Base-by-base conservation (phyloP, 2,113 vertebrate species). In the Planiliza haematocheilus region DNA sequence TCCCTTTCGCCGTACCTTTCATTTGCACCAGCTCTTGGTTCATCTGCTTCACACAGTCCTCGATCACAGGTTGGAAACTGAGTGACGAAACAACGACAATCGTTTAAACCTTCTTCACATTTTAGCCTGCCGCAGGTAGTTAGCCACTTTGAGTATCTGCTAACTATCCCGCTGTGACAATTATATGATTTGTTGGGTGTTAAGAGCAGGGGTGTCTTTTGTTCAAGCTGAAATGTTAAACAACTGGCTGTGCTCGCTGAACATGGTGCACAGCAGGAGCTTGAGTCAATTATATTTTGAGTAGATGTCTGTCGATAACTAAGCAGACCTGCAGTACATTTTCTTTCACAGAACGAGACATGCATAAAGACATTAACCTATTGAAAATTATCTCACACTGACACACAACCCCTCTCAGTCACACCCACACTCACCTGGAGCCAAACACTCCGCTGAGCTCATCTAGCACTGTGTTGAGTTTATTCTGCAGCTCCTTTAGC, bases 11-110 rank as follows among this genome's bases (percentile, higher is more conserved):
- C 0, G 93, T 53, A 1, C 95, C 93, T 91, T 94, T 95, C 95
- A 98, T 97, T 74, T 96, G 97, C 34, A 94, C 93, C 74, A 99
- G 86, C 84, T 99, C 97, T 48, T 93, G 91, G 86, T 94, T 96
- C 98, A 99, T 99, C 86, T 99, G 96, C 79, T 93, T 97, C 73
- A 99, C 91, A 45, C 97, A 98, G 24, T 99, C 96, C 91, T 97
- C 96, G 45, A 98, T 96, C 62, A 96, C 94, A 49, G 89, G 89
- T 64, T 97, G 95, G 89, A 99, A 99, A 91, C 98, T 99, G 70
- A 8, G 70, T 39, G 38, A 59, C 16, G 45, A 30, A 14, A 38
- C 17, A 79, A 75, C 9, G 52, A 55, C 1, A 63, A 24, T 24
- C 41, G 8, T 34, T 70, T 20, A 42, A 65, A 46, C 8, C 10